Evolutionary conservation across 1,140 invertebrate genomes (phyloP).

Genomic region (Triops cancriformis): DNA sequence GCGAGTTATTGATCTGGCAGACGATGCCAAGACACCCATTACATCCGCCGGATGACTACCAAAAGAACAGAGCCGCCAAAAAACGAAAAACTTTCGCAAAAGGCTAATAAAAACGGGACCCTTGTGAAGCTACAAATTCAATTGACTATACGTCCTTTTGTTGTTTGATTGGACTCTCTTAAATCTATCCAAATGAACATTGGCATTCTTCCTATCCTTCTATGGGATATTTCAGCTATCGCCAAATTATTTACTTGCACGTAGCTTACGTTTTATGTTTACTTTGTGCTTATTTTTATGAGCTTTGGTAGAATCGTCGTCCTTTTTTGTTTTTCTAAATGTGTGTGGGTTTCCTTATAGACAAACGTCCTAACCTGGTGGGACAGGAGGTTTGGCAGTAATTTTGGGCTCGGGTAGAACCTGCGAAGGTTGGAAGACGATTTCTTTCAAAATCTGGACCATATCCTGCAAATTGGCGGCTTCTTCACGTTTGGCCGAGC

Average conservation of each 20-base stretch:
- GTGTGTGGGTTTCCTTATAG: not conserved
- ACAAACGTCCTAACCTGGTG: not conserved
- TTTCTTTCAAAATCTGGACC: conserved; percentile 14
- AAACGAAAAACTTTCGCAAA: no score
- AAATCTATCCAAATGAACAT: no score
- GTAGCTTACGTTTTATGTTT: not conserved
- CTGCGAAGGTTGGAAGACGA: not conserved
- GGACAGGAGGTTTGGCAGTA: not conserved
- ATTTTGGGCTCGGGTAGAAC: not conserved
- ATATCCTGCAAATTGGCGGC: not conserved
- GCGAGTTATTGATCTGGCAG: conserved; percentile 9
- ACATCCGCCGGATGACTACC: conserved; percentile 3
- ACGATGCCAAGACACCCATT: conserved; percentile 13
- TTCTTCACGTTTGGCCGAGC: not conserved
- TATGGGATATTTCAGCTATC: no score
- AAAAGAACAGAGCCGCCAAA: not conserved
- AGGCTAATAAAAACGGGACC: no score
- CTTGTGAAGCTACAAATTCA: no score
- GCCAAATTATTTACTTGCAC: no score
- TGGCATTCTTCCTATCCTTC: no score
- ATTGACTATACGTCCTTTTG: no score
- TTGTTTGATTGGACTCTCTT: no score
- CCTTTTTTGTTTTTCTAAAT: no score
- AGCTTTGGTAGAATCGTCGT: not conserved
- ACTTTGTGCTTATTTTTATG: not conserved